phyloP scores from a whole-genome alignment of 1,140 invertebrate species.

The Camponotus pennsylvanicus region DNA sequence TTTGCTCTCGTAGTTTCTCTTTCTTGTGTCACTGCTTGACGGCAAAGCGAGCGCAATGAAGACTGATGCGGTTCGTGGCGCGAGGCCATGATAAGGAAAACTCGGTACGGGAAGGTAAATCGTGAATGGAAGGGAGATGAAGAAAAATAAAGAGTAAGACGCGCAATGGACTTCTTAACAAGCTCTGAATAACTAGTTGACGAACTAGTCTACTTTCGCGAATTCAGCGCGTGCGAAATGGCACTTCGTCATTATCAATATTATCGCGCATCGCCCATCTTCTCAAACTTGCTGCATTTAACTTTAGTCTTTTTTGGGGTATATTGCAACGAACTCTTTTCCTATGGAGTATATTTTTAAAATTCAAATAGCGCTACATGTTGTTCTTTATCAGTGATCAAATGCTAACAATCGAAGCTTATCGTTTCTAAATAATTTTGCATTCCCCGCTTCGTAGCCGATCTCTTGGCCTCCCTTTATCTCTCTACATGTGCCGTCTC shows the following conservation, averaged over 20 bases:
- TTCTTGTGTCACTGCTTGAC: slow-evolving; percentile 32
- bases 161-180: slow-evolving; percentile 72
- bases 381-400: neutral
- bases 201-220: slow-evolving; percentile 74
- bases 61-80: slow-evolving; percentile 78
- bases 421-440: slow-evolving; percentile 47
- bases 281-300: slow-evolving; percentile 31
- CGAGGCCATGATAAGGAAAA: slow-evolving; percentile 60
- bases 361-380: neutral
- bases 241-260: slow-evolving; percentile 40
- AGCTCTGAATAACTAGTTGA: slow-evolving; percentile 80
- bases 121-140: slow-evolving; percentile 14
- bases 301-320: neutral
- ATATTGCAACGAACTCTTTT: slow-evolving; percentile 23
- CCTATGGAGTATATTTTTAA: slow-evolving; percentile 48
- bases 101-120: slow-evolving; percentile 32
- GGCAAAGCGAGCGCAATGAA: slow-evolving; percentile 78
- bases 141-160: slow-evolving; percentile 52
- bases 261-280: slow-evolving; percentile 3
- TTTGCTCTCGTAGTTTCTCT: neutral
- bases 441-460: neutral
- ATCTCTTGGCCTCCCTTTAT: neutral
- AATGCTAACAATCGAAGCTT: slow-evolving; percentile 61
- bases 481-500: slow-evolving; percentile 17
- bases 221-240: slow-evolving; percentile 58